Percentiles rank a stretch among this genome's conserved stretches.
Evolutionary conservation across 2,113 vertebrate genomes (phyloP).

Genomic region (Corydoras sp.): DNA sequence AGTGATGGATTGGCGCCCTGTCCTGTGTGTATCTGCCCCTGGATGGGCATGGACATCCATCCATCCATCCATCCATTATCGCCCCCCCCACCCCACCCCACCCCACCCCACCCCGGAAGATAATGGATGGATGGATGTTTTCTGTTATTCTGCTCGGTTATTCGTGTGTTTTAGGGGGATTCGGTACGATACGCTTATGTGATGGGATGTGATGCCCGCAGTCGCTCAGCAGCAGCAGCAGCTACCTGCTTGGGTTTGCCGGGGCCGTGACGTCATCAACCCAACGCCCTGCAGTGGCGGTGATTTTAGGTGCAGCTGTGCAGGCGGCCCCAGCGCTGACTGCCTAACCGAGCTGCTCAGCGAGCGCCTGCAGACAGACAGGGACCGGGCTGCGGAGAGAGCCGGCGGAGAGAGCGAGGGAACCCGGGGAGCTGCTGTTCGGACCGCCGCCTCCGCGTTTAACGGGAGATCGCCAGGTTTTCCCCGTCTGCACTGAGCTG

Average conservation of each 20-base stretch:
- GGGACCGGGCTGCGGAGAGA: no score
- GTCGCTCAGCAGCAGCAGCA: not conserved
- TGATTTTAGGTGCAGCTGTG: constrained; percentile 27
- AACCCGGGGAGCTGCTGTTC: not conserved
- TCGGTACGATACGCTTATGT: no score
- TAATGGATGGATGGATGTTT: no score
- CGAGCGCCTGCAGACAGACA: not conserved
- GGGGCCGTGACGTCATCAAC: constrained; percentile 37
- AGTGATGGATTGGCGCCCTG: no score
- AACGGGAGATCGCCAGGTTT: constrained; percentile 8
- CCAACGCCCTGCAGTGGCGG: constrained; percentile 44
- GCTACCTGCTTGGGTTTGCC: constrained; percentile 29
- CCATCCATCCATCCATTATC: no score
- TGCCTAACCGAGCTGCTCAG: not conserved
- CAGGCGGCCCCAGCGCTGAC: not conserved
- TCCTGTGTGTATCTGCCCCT: no score
- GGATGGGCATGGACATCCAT: no score
- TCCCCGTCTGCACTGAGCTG: constrained; percentile 6
- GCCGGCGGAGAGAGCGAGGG: not conserved
- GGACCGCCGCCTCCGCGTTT: constrained; percentile 1
- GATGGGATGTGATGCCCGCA: not conserved
- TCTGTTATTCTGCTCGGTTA: no score
- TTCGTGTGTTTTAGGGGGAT: no score
- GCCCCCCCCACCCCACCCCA: no score
- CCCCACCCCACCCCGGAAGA: no score